These are phyloP conservation scores for Oenanthe melanoleuca DNA, from an alignment of 2,113 vertebrate genomes.

Conservation along the genomic window DNA sequence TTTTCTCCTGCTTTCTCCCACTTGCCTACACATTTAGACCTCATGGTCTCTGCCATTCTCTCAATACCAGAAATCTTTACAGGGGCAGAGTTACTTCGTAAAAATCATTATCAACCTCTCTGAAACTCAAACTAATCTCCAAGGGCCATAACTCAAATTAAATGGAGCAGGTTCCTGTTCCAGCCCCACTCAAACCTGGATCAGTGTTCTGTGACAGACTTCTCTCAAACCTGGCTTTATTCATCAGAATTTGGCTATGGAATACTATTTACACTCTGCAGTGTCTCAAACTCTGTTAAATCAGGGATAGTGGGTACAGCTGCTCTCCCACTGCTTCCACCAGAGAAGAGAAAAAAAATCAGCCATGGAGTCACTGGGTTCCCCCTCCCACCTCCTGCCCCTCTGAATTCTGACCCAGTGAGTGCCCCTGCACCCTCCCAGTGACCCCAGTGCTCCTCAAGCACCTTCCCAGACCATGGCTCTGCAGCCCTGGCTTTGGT, in stretches of 20 bases:
- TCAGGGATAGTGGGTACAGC: background rate
- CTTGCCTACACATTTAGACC: background rate
- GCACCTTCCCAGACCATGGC: background rate
- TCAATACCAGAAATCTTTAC: background rate
- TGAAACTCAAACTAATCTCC: background rate
- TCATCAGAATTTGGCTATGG: accelerated
- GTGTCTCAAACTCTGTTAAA: background rate
- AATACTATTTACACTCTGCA: background rate
- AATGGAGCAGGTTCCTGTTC: background rate
- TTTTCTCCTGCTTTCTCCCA: background rate
- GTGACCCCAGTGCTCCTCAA: accelerated
- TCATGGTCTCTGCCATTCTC: background rate
- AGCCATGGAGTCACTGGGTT: background rate
- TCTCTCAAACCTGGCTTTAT: background rate
- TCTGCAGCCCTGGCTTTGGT: background rate
- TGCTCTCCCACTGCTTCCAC: background rate
- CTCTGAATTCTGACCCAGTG: background rate
- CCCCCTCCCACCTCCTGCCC: background rate
- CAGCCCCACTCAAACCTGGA: background rate
- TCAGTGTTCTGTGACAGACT: accelerated
- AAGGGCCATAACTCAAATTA: background rate
- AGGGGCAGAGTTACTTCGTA: background rate
- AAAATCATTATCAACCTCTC: background rate
- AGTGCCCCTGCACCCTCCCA: background rate
- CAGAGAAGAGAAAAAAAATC: background rate